Conservation (phyloP, 2,113 vertebrate genomes). For the Neodon shergylaensis region DNA sequence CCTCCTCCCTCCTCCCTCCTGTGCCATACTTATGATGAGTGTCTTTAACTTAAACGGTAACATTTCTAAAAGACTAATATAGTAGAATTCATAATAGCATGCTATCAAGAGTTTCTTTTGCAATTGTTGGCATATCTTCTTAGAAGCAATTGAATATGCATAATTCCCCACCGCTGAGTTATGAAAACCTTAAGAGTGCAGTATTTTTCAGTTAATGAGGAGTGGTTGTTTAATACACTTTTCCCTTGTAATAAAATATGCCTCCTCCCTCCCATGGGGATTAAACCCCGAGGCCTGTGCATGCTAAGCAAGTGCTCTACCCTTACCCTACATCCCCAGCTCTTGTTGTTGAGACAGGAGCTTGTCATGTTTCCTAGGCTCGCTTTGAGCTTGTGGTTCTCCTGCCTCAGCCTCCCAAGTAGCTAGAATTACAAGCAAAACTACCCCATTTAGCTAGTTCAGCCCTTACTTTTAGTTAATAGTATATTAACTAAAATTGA, state of each 20-base stretch:
- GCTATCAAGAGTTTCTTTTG: constrained; percentile 47
- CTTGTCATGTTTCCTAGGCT: background rate
- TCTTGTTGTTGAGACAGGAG: background rate
- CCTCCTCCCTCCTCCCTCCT: too few relatives aligned
- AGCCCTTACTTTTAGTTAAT: background rate
- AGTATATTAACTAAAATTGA: background rate
- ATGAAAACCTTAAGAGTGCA: background rate
- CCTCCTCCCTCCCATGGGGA: background rate
- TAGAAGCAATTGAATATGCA: constrained; percentile 56
- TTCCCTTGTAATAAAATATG: background rate
- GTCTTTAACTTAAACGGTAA: background rate
- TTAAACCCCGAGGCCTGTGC: background rate
- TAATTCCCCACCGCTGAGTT: constrained; percentile 32
- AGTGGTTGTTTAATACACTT: constrained; percentile 33
- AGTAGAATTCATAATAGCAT: constrained; percentile 22
- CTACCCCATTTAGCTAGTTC: background rate
- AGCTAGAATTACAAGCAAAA: background rate
- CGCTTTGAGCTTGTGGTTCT: background rate
- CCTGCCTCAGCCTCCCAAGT: background rate
- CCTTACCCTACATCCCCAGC: background rate
- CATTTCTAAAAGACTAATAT: constrained; percentile 44
- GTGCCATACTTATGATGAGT: background rate
- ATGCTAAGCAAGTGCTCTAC: background rate
- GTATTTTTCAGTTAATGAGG: constrained; percentile 55
- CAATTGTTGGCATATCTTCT: constrained; percentile 13